A percentile compares a stretch with the other conserved stretches of the same genome.
Conservation (phyloP, 2,888 invertebrate genomes). For the Trichacis sp. region DNA sequence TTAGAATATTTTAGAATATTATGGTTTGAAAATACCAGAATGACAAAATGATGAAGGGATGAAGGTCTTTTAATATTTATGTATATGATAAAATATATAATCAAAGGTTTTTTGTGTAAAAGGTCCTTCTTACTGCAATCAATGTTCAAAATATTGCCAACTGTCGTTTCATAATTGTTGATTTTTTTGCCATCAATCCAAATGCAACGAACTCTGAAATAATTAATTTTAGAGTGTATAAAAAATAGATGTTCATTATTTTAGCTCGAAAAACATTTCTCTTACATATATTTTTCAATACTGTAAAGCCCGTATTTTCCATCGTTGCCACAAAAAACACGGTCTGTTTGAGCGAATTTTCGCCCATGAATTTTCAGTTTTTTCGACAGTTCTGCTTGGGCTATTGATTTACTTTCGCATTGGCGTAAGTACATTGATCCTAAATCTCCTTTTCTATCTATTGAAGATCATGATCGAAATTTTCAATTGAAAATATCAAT, state of each 20-base stretch:
- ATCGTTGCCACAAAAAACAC: slow-evolving; percentile 75
- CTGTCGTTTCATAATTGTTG: slow-evolving; percentile 70
- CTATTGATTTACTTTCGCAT: slow-evolving; percentile 77
- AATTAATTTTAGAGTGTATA: neutral
- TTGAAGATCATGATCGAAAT: neutral
- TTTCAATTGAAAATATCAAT: too few species aligned
- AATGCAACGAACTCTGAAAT: slow-evolving; percentile 73
- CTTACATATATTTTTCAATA: slow-evolving; percentile 73
- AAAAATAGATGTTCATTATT: too few species aligned
- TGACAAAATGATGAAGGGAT: too few species aligned
- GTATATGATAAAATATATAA: too few species aligned
- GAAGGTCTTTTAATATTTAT: too few species aligned
- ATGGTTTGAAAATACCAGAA: too few species aligned
- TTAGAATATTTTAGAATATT: too few species aligned
- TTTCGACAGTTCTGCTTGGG: slow-evolving; percentile 70
- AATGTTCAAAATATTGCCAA: slow-evolving; percentile 60
- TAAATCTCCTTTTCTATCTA: slow-evolving; percentile 69
- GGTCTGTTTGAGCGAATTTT: slow-evolving; percentile 70
- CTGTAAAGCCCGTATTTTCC: slow-evolving; percentile 75
- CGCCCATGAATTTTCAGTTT: slow-evolving; percentile 76
- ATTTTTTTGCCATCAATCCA: slow-evolving; percentile 74
- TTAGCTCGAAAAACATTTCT: too few species aligned
- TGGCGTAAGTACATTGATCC: slow-evolving; percentile 75
- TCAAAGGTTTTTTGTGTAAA: slow-evolving; percentile 5
- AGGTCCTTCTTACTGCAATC: slow-evolving; percentile 76